These are phyloP conservation scores for Zingel zingel DNA, from an alignment of 2,113 vertebrate genomes.

Conservation along the genomic window DNA sequence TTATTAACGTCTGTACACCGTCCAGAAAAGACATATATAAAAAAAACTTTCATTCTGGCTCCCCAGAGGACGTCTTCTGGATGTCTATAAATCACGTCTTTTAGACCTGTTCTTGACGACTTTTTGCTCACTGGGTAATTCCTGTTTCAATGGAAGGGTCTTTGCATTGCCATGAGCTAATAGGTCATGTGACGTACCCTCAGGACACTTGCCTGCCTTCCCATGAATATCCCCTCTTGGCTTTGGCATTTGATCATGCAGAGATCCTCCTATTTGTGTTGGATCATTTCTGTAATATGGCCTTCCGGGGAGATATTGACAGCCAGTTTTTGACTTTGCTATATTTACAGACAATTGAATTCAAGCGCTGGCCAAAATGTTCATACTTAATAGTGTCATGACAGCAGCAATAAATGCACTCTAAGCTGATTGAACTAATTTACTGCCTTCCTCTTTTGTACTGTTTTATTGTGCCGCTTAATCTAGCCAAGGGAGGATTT, in stretches of 20 bases:
- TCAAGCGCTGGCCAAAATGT: conserved; percentile 36
- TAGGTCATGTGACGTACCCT: conserved; percentile 35
- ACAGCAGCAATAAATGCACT: conserved; percentile 40
- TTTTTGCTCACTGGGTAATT: conserved; percentile 9
- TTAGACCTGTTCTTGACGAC: no score
- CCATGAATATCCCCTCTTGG: not conserved
- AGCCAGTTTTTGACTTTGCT: conserved; percentile 15
- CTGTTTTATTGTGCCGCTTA: conserved; percentile 49
- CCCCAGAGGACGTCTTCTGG: no score
- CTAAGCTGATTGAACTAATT: conserved; percentile 63
- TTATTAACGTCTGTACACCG: no score
- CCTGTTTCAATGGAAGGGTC: conserved; percentile 58
- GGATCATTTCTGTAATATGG: conserved; percentile 22
- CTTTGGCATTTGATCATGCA: conserved; percentile 51
- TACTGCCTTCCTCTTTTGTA: conserved; percentile 50
- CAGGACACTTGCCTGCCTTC: conserved; percentile 40
- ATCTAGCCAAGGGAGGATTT: conserved; percentile 49
- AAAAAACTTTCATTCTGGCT: no score
- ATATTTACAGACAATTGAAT: conserved; percentile 46
- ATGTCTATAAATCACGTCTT: no score
- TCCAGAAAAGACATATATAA: no score
- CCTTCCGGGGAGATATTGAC: conserved; percentile 12
- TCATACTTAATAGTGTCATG: conserved; percentile 43
- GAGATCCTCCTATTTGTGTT: conserved; percentile 43
- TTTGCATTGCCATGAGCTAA: conserved; percentile 47